These are phyloP conservation scores for Callipepla squamata DNA, from an alignment of 2,113 vertebrate genomes.

Conservation along the genomic window DNA sequence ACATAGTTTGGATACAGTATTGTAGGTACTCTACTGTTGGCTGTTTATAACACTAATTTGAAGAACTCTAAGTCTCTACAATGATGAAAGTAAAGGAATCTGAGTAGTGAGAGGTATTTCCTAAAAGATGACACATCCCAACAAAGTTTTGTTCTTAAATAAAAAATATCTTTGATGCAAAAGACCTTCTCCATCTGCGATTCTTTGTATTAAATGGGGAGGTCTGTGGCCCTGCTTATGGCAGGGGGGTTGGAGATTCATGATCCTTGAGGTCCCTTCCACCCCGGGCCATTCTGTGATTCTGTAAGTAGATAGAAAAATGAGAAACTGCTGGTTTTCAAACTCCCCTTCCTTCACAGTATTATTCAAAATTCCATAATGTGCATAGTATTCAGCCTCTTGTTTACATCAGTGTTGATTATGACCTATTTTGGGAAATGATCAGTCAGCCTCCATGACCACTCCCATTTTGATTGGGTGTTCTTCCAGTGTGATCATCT, in stretches of 20 bases:
- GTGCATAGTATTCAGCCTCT: neutral
- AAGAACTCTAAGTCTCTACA: neutral
- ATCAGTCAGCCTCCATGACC: neutral
- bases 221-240: too few species aligned
- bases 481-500: neutral
- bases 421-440: neutral
- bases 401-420: neutral
- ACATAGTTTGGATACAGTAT: neutral
- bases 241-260: too few species aligned
- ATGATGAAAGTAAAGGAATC: neutral
- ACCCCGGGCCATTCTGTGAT: too few species aligned
- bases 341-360: too few species aligned
- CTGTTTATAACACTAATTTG: neutral
- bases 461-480: neutral
- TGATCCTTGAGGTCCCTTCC: too few species aligned
- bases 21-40: rapidly evolving
- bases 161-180: neutral
- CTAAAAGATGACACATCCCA: neutral
- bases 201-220: too few species aligned
- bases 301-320: neutral
- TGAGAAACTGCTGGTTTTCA: neutral
- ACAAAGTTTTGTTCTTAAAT: neutral
- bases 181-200: neutral
- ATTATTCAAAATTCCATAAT: too few species aligned
- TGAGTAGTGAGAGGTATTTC: neutral